Evolutionary conservation across 1,140 invertebrate genomes (phyloP).

Genomic region (Diorhabda sublineata): DNA sequence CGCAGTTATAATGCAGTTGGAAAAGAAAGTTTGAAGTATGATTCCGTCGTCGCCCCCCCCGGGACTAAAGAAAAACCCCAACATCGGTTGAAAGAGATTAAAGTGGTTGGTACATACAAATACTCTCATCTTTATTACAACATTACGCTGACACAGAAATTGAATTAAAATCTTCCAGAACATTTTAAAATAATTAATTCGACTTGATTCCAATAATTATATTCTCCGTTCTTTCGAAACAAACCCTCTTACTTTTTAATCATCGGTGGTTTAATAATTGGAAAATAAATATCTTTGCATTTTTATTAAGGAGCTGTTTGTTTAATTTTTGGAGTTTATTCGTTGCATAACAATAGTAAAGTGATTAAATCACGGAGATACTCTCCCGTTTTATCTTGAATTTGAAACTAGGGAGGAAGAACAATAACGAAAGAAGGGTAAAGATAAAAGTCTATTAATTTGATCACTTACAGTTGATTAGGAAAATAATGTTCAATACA

Average conservation of each 20-base stretch:
- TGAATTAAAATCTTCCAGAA: conserved; percentile 8
- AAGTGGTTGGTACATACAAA: conserved; percentile 20
- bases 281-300: too few relatives aligned
- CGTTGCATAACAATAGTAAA: too few relatives aligned
- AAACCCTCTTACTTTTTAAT: not conserved
- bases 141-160: not conserved
- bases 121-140: conserved; percentile 20
- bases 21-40: conserved; percentile 22
- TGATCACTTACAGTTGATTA: too few relatives aligned
- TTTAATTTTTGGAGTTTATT: too few relatives aligned
- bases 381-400: too few relatives aligned
- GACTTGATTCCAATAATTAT: conserved; percentile 15
- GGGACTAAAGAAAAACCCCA: conserved; percentile 14
- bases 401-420: too few relatives aligned
- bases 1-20: conserved; percentile 15
- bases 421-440: too few relatives aligned
- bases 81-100: conserved; percentile 14
- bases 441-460: too few relatives aligned
- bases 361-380: too few relatives aligned
- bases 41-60: conserved; percentile 12
- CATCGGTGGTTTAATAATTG: too few relatives aligned
- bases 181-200: conserved; percentile 17
- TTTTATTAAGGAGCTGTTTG: too few relatives aligned
- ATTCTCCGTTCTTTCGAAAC: conserved; percentile 2
- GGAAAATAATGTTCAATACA: too few relatives aligned